Percentiles rank a stretch among this genome's conserved stretches.
phyloP scores from a whole-genome alignment of 2,113 vertebrate species.

The Rhinopithecus roxellana region DNA sequence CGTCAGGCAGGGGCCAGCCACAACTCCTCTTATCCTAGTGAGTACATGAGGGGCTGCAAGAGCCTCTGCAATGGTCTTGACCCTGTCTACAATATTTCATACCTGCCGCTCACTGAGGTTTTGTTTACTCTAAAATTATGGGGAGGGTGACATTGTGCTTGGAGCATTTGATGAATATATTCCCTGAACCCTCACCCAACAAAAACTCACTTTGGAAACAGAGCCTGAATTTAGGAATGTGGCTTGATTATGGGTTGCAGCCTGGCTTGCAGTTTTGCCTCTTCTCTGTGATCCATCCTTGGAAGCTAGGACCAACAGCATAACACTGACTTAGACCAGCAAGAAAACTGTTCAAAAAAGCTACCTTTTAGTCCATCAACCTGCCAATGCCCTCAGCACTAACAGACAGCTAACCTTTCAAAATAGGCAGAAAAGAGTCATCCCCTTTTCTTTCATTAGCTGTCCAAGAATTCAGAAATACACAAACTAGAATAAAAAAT shows the following conservation, averaged over 20 bases:
- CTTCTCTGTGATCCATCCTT: not conserved
- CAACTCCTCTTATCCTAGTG: not conserved
- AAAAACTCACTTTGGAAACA: not conserved
- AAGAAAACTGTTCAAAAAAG: not conserved
- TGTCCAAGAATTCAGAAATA: not conserved
- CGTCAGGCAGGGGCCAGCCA: not conserved
- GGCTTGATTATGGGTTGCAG: not conserved
- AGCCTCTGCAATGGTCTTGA: not conserved
- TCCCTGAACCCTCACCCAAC: not conserved
- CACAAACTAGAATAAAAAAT: not conserved
- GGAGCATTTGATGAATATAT: not conserved
- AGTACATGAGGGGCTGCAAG: not conserved
- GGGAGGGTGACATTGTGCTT: not conserved
- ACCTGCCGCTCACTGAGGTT: not conserved
- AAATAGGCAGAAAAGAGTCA: not conserved
- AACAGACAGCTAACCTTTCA: not conserved
- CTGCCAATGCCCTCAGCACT: not conserved
- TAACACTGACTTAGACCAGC: not conserved
- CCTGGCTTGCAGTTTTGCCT: not conserved
- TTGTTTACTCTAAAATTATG: conserved; percentile 42
- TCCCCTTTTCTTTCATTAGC: not conserved
- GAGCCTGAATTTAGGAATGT: not conserved
- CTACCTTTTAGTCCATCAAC: not conserved
- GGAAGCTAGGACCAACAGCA: not conserved
- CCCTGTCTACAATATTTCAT: not conserved